Evolutionary conservation across 2,113 vertebrate genomes (phyloP).

Genomic region (Ceratotherium simum): DNA sequence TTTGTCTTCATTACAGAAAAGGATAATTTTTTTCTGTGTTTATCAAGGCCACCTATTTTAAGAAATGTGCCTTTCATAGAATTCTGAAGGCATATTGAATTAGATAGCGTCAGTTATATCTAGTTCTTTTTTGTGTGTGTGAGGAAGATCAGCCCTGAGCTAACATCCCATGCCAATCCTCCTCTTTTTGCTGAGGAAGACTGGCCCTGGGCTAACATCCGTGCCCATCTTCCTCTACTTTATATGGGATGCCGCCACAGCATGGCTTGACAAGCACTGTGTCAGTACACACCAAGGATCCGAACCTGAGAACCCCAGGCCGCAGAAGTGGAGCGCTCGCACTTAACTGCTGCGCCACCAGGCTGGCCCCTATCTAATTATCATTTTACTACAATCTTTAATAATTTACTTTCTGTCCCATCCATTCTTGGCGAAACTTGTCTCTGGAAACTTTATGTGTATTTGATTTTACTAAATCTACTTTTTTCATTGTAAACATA

Average conservation of each 20-base stretch:
- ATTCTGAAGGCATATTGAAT: neutral
- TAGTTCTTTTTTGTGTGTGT: neutral
- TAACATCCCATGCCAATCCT: too few species aligned
- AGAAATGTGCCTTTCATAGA: conserved; percentile 24
- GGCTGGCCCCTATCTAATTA: too few species aligned
- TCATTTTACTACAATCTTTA: conserved; percentile 24
- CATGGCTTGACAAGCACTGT: too few species aligned
- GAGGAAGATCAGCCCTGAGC: too few species aligned
- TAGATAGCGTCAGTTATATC: neutral
- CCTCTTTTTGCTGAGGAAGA: too few species aligned
- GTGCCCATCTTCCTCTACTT: too few species aligned
- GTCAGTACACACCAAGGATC: too few species aligned
- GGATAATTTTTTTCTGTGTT: neutral
- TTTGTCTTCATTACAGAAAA: conserved; percentile 53
- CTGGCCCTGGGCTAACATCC: too few species aligned
- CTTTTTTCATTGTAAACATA: conserved; percentile 5
- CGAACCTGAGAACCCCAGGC: too few species aligned
- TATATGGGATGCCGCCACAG: too few species aligned
- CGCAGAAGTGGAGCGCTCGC: too few species aligned
- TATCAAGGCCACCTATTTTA: neutral
- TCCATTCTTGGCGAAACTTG: neutral
- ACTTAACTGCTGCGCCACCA: too few species aligned
- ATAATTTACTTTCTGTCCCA: conserved; percentile 13
- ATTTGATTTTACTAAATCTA: conserved; percentile 30
- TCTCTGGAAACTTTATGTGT: neutral